phyloP scores from a whole-genome alignment of 2,113 vertebrate species.

The Cyprinodon tularosa region DNA sequence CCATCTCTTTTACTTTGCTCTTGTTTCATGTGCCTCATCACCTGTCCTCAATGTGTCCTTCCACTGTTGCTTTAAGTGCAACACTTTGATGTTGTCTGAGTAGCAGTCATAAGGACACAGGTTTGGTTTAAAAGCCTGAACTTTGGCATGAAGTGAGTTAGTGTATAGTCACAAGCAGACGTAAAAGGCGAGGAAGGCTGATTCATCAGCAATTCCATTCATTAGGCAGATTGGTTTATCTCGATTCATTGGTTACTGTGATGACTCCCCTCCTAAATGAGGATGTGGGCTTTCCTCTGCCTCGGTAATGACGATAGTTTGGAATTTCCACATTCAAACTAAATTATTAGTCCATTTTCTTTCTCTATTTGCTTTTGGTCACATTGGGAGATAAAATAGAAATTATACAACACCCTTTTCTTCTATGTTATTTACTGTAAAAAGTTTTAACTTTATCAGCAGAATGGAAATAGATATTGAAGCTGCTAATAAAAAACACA shows the following conservation, averaged over 20 bases:
- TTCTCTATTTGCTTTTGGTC: constrained; percentile 25
- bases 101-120: constrained; percentile 53
- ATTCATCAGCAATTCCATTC: constrained; percentile 55
- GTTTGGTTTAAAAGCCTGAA: constrained; percentile 54
- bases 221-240: constrained; percentile 63
- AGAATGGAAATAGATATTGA: constrained; percentile 11
- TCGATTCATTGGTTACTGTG: constrained; percentile 52
- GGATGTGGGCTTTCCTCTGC: constrained; percentile 82
- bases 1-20: constrained; percentile 19
- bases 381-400: constrained; percentile 8
- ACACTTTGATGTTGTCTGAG: constrained; percentile 58
- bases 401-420: not conserved
- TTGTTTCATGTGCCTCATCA: constrained; percentile 16
- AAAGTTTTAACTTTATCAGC: not conserved
- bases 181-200: constrained; percentile 35
- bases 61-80: constrained; percentile 45
- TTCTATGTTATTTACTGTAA: not conserved
- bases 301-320: constrained; percentile 85
- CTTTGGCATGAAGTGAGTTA: constrained; percentile 64
- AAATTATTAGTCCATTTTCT: constrained; percentile 29
- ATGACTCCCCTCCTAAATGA: constrained; percentile 76
- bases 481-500: constrained; percentile 17
- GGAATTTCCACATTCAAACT: constrained; percentile 72
- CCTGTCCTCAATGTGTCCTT: constrained; percentile 26
- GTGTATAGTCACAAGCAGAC: constrained; percentile 53